A percentile compares a stretch with the other conserved stretches of the same genome.
Evolutionary conservation across 2,113 vertebrate species (phyloP).

Genomic region (Psilopogon haemacephalus): DNA sequence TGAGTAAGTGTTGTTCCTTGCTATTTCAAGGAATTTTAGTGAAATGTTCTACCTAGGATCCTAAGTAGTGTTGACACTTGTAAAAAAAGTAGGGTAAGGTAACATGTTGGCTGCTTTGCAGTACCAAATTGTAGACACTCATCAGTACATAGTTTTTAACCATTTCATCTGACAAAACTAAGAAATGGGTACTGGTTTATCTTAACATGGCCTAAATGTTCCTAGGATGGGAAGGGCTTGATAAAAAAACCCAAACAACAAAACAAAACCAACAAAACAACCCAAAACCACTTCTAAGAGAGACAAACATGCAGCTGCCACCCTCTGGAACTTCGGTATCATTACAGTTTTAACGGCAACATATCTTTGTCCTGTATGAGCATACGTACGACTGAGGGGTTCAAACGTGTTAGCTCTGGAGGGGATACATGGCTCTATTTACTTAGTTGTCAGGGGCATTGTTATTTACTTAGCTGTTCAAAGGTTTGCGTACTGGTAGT

Average conservation of each 20-base stretch:
- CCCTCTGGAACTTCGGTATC: slow-evolving; percentile 1
- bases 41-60: neutral
- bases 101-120: neutral
- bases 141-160: neutral
- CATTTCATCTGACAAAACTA: neutral
- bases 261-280: no score
- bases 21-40: neutral
- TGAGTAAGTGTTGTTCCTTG: neutral
- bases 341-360: neutral
- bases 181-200: neutral
- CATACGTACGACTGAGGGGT: rapidly evolving
- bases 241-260: neutral
- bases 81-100: neutral
- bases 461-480: neutral
- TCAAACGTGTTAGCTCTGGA: neutral
- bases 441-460: neutral
- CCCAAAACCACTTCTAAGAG: neutral
- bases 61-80: neutral
- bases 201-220: neutral
- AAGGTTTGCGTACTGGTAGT: neutral
- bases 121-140: neutral
- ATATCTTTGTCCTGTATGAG: neutral
- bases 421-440: neutral
- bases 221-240: neutral
- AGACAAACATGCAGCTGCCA: slow-evolving; percentile 9